A percentile compares a stretch with the other conserved stretches of the same genome.
Evolutionary conservation across 2,888 invertebrate species (phyloP).

Genomic region (Cremastinae sp.): DNA sequence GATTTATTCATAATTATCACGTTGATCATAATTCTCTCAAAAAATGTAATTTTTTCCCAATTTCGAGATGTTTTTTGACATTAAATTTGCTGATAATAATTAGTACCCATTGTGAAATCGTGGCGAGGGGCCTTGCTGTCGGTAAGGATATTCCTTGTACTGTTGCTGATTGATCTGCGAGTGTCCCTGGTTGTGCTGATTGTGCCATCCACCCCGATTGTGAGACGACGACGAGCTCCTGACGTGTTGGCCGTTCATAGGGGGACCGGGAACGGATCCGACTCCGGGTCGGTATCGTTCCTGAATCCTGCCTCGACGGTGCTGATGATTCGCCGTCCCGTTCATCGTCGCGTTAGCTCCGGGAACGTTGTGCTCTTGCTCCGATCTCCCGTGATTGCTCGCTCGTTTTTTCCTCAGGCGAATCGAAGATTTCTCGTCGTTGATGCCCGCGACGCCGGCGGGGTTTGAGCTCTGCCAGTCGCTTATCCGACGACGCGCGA

Average conservation of each 20-base stretch:
- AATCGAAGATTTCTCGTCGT: conserved; percentile 38
- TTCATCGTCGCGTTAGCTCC: conserved; percentile 59
- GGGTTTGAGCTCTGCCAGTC: conserved; percentile 27
- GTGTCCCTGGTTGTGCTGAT: conserved; percentile 69
- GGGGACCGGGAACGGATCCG: conserved; percentile 61
- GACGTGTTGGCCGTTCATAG: conserved; percentile 61
- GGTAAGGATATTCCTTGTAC: conserved; percentile 76
- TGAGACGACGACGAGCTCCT: conserved; percentile 67
- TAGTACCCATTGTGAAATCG: conserved; percentile 75
- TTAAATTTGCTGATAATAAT: background rate
- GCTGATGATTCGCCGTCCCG: conserved; percentile 71
- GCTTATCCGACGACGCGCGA: conserved; percentile 27
- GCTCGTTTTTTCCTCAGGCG: conserved; percentile 41
- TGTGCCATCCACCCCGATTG: conserved; percentile 70
- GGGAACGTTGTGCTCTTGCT: conserved; percentile 16
- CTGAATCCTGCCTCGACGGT: conserved; percentile 74
- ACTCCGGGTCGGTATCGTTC: conserved; percentile 72
- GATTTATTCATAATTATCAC: no score
- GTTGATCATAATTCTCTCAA: no score
- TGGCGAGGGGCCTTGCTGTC: conserved; percentile 71
- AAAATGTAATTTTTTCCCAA: no score
- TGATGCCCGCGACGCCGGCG: background rate
- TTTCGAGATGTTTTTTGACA: no score
- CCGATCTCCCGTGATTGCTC: conserved; percentile 19
- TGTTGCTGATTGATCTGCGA: conserved; percentile 69